Percentiles rank a stretch among this genome's conserved stretches.
Evolutionary conservation across 2,888 invertebrate genomes (phyloP).

Genomic region (Cephonodes hylas): DNA sequence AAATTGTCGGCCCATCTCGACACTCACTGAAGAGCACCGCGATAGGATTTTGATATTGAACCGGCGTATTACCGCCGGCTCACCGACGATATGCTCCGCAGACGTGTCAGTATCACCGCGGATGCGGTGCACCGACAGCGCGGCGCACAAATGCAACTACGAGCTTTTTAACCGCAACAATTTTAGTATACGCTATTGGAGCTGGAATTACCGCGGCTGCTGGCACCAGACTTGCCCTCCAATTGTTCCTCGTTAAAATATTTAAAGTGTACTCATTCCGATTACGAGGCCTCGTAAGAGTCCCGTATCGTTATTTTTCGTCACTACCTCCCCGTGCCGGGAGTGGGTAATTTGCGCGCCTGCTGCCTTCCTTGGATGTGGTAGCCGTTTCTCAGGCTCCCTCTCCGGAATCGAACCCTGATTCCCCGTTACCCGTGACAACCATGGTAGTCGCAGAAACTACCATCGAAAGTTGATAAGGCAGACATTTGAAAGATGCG

Average conservation of each 20-base stretch:
- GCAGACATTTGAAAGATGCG: constrained; percentile 84
- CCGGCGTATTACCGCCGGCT: constrained; percentile 44
- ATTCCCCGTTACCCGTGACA: constrained; percentile 82
- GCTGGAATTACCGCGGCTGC: constrained; percentile 88
- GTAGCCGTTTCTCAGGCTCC: background rate
- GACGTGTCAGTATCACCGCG: constrained; percentile 52
- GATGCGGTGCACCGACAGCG: constrained; percentile 70
- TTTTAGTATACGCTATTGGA: constrained; percentile 86
- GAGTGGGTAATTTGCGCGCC: constrained; percentile 19
- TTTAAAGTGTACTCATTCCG: constrained; percentile 80
- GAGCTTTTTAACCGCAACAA: constrained; percentile 86
- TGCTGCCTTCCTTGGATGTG: background rate
- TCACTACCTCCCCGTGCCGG: constrained; percentile 77
- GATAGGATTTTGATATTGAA: constrained; percentile 44
- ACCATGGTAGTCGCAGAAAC: constrained; percentile 84
- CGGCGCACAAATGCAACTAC: constrained; percentile 77
- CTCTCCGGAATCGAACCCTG: background rate
- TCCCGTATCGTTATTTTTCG: constrained; percentile 83
- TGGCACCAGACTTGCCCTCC: constrained; percentile 85
- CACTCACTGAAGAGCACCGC: constrained; percentile 45
- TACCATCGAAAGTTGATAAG: constrained; percentile 86
- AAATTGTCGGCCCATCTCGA: constrained; percentile 69
- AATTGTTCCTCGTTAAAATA: constrained; percentile 83
- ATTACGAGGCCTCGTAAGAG: constrained; percentile 80
- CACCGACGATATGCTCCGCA: constrained; percentile 50